These are phyloP conservation scores for Scaptomyza parva DNA, from an alignment of 2,888 invertebrate species.

Conservation along the genomic window DNA sequence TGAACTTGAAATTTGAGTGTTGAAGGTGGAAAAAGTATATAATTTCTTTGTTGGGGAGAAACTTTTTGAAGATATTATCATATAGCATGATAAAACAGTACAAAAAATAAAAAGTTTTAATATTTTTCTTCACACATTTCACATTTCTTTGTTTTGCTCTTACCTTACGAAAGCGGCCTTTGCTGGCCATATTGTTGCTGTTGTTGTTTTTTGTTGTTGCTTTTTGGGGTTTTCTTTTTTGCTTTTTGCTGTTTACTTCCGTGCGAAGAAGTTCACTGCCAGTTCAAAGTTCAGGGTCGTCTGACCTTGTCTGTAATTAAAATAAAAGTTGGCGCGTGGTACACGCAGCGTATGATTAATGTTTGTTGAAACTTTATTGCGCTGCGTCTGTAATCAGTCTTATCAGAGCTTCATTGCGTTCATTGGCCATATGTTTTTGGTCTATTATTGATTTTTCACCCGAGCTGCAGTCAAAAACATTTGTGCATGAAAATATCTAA, in stretches of 20 bases:
- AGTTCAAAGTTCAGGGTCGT: constrained; percentile 74
- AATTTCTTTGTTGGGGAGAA: neutral
- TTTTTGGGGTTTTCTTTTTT: constrained; percentile 6
- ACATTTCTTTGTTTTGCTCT: constrained; percentile 22
- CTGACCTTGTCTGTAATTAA: constrained; percentile 54
- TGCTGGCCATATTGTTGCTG: constrained; percentile 61
- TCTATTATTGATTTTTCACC: constrained; percentile 71
- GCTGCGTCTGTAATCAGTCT: constrained; percentile 29
- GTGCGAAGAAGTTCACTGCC: constrained; percentile 65
- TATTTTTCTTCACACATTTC: no score
- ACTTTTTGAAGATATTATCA: neutral
- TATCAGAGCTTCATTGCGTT: constrained; percentile 47
- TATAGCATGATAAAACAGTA: no score
- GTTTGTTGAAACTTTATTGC: constrained; percentile 31
- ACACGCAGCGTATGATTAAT: constrained; percentile 74
- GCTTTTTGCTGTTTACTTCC: constrained; percentile 29
- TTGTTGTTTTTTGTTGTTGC: neutral
- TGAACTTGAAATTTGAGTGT: neutral
- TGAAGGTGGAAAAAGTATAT: neutral
- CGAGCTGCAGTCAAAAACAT: constrained; percentile 23
- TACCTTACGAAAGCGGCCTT: constrained; percentile 67
- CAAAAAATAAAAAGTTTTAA: no score
- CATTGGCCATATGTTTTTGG: constrained; percentile 55
- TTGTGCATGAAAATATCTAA: neutral
- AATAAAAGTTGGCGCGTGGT: constrained; percentile 51